These are phyloP conservation scores for Cryptus armator DNA, from an alignment of 2,888 invertebrate species.

Conservation along the genomic window DNA sequence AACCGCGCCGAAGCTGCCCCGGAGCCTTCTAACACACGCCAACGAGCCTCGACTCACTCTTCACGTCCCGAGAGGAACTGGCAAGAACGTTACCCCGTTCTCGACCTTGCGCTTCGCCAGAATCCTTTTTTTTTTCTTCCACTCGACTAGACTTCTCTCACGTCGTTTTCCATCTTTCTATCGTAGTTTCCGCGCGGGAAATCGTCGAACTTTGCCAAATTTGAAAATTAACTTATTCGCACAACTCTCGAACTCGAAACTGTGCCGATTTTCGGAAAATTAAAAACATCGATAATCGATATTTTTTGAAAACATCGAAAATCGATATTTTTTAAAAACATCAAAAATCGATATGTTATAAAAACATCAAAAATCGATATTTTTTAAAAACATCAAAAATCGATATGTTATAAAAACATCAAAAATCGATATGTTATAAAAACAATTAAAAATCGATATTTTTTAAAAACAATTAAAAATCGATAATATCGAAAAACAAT, in stretches of 20 bases:
- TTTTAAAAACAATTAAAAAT: too few relatives aligned
- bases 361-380: too few relatives aligned
- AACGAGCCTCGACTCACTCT: neutral
- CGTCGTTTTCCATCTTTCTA: neutral
- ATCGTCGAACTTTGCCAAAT: neutral
- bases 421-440: too few relatives aligned
- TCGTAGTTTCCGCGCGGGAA: neutral
- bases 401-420: too few relatives aligned
- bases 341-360: too few relatives aligned
- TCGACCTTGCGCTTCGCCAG: slow-evolving; percentile 3
- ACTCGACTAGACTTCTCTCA: neutral
- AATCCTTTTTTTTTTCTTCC: neutral
- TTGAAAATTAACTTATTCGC: too few relatives aligned
- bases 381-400: too few relatives aligned
- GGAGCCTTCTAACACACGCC: slow-evolving; percentile 8
- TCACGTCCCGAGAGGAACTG: neutral
- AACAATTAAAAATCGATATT: too few relatives aligned
- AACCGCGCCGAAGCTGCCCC: neutral
- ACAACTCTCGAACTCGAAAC: neutral
- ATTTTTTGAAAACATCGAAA: too few relatives aligned
- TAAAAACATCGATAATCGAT: too few relatives aligned
- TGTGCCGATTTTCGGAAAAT: neutral
- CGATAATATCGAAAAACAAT: too few relatives aligned
- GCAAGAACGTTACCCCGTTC: slow-evolving; percentile 11
- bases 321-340: too few relatives aligned